phyloP scores from a whole-genome alignment of 2,888 invertebrate genomes.

The Perizoma affinitatum region DNA sequence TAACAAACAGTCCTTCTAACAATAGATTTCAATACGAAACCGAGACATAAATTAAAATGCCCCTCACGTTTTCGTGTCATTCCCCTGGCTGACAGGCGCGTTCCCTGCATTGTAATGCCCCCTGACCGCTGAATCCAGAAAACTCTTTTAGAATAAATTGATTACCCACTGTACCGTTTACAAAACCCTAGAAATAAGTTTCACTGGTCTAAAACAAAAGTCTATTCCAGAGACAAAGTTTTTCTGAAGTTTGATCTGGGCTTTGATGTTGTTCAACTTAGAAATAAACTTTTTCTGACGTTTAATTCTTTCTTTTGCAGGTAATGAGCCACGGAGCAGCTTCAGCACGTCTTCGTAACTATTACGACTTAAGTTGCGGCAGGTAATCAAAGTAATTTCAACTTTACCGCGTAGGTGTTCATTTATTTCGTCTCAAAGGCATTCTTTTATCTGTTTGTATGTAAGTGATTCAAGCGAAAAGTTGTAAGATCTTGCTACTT shows the following conservation, averaged over 20 bases:
- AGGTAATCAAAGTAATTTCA: constrained; percentile 24
- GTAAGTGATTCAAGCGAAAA: constrained; percentile 10
- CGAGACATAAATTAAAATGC: constrained; percentile 13
- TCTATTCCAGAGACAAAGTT: not conserved
- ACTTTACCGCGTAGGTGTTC: constrained; percentile 19
- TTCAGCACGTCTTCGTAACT: constrained; percentile 10
- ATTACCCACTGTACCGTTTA: constrained; percentile 3
- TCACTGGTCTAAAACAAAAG: not conserved
- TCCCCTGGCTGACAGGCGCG: constrained; percentile 21
- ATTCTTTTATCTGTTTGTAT: constrained; percentile 4
- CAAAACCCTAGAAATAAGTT: not conserved
- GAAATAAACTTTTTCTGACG: constrained; percentile 11
- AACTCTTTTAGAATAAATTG: constrained; percentile 8
- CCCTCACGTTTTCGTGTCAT: constrained; percentile 29
- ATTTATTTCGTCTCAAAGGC: constrained; percentile 4
- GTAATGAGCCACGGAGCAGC: constrained; percentile 18
- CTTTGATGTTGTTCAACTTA: not conserved
- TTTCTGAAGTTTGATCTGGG: not conserved
- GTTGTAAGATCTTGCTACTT: constrained; percentile 8
- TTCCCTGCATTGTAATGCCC: constrained; percentile 26
- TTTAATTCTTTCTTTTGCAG: constrained; percentile 21
- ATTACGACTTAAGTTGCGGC: constrained; percentile 15
- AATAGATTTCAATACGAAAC: not conserved
- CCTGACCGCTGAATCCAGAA: constrained; percentile 6
- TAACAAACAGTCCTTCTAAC: not conserved